Evolutionary conservation across 2,797 vertebrate genomes (phyloP), one percentile per base, ranked within the genome.

Genomic region (Urocyon cinereoargenteus): DNA sequence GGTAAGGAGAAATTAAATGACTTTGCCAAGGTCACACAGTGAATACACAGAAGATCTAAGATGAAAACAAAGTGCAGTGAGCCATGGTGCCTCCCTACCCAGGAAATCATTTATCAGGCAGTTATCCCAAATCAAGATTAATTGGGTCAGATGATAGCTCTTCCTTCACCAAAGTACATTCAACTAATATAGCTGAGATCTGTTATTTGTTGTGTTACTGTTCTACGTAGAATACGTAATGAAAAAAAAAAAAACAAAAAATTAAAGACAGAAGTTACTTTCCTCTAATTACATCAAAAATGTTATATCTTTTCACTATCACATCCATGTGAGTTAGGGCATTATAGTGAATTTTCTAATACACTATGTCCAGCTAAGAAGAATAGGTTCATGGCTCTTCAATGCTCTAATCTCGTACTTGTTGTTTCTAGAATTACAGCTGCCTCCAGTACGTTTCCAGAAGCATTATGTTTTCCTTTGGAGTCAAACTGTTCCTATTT

Each of bases 61-160:
- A 90, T 66, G 78, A 97, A 91, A 96, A 92, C 4, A 5, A 94
- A 85, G 36, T 86, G 92, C 89, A 96, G 28, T 97, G 97, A 98
- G 79, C 97, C 92, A 31, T 91, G 59, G n/a, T 64, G 5, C 22
- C 94, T 97, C 90, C 28, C 6, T 31, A 96, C 94, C 94, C 88
- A 82, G 96, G 36, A 36, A n/a, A 53, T 97, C 89, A 94, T 98
- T 98, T 96, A 86, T 98, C 98, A 97, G 91, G 91, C 95, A 86
- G 22, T 75, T 96, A 86, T 90, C 77, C 91, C 81, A 98, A 98
- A 98, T 96, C 22, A 81, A 92, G 57, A 98, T 97, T 97, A 95
- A 73, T 93, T 90, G 96, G 85, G 3, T 97, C 53, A 95, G 66
- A 81, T 83, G 82, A 49, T 96, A 59, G 86, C 31, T 93, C 91